Evolutionary conservation across 2,888 invertebrate genomes (phyloP), one percentile per base, ranked within the genome.

Genomic region (Cataglyphis livida): DNA sequence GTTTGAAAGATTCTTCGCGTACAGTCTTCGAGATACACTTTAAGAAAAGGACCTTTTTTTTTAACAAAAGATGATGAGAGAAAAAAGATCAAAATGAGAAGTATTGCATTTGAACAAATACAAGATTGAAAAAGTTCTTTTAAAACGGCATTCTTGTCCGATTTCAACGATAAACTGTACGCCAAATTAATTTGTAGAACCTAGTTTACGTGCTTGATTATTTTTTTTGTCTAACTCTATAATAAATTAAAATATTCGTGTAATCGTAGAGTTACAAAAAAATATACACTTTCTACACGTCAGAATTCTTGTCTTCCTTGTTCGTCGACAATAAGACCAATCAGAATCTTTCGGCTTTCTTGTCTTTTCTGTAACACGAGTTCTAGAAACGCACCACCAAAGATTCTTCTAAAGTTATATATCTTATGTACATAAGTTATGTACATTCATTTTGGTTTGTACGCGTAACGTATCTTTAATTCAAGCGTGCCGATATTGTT

Each of bases 371-470:
- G 28, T 10, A 64, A 66, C n/a, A 38, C 68, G 48, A 41, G 10
- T 81, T 66, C 66, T 82, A 28, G 57, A 41, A 81, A 81, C 70
- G 51, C 62, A n/a, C 38, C 54, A 18, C 70, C 73, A 57, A 15
- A 76, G 38, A 41, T 81, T 74, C 78, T 64, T 83, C 65, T 88
- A 71, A 78, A 76, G 64, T 68, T 88, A 88, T 35, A 35, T 35
- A 35, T 28, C 1, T 28, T 28, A 28, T 28, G 25, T 28, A 28
- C 25, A 28, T 1, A 28, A 28, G 25, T 28, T 28, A 28, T 85
- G 51, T 90, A 90, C 86, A 89, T 87, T 88, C 79, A 81, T 89
- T 91, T 91, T 90, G 89, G 90, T 88, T 88, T 84, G 84, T 86
- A 89, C 87, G 41, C 28, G 21, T 57, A 35, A 78, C 9, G 51